Base-by-base conservation (phyloP, 2,797 vertebrate genomes). In the Pseudochirops corinnae region DNA sequence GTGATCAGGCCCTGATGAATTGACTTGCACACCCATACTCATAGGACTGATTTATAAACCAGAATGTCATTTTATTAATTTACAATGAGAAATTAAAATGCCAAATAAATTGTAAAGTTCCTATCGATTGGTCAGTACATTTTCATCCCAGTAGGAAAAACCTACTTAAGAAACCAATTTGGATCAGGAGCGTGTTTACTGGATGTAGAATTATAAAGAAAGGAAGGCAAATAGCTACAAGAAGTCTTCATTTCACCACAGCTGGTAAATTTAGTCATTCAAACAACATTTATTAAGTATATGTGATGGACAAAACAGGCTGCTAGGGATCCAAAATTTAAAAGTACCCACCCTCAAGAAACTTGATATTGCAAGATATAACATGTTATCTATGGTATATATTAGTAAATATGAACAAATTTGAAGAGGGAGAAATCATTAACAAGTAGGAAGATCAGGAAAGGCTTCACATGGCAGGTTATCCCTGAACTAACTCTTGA, bases 1-100 rank as follows among this genome's bases (percentile, higher is more conserved):
- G 93, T 29, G 56, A 93, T 92, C n/a, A 92, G 46, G 74, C 39
- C 74, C 39, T 87, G 74, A 87, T 87, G 21, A 87, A 28, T 29
- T 92, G 57, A 93, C 87, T 95, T 93, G 93, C 11, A 97, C 94
- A 94, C 93, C n/a, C 93, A 92, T 92, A 50, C 93, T 55, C 5
- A 12, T 14, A 55, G 56, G n/a, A 91, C 33, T 96, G 28, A 91
- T 57, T 93, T 94, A 46, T 96, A 62, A 74, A 31, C 56, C 31
- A 92, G 39, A 82, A 58, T 46, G 26, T 26, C 46, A 90, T 12
- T 4, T 95, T 18, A 26, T 74, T 93, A 92, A 92, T 95, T 90
- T 96, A 5, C 92, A 91, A 46, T 91, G 91, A 93, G 21, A 95
- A 95, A 90, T 91, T 87, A 74, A 33, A 95, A 52, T 93, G 90